phyloP scores from a whole-genome alignment of 2,888 invertebrate genomes.

The Drosophila anomalipes region DNA sequence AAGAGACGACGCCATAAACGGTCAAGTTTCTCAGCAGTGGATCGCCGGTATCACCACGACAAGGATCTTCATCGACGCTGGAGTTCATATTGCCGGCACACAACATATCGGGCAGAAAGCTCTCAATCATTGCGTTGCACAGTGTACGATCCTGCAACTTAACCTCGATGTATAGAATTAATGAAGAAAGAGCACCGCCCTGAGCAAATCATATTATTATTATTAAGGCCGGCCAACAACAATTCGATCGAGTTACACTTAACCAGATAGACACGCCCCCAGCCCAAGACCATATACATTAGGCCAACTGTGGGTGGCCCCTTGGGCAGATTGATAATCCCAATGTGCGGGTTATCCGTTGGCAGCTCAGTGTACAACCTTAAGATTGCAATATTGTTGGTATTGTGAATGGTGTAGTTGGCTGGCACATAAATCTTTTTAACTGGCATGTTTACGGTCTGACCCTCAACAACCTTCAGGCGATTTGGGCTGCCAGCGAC shows the following conservation, averaged over 20 bases:
- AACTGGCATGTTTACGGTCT: slow-evolving; percentile 35
- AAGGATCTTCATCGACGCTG: slow-evolving; percentile 21
- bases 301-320: not conserved
- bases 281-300: slow-evolving; percentile 43
- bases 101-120: slow-evolving; percentile 30
- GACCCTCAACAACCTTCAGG: not conserved
- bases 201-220: slow-evolving; percentile 5
- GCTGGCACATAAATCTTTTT: slow-evolving; percentile 48
- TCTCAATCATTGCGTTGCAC: slow-evolving; percentile 19
- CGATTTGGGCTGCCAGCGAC: slow-evolving; percentile 59
- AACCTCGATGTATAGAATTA: slow-evolving; percentile 28
- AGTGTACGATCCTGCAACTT: not conserved
- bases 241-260: not conserved
- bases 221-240: too few species aligned
- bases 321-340: slow-evolving; percentile 25
- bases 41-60: slow-evolving; percentile 50
- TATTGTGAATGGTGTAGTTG: slow-evolving; percentile 48
- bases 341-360: not conserved
- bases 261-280: slow-evolving; percentile 59
- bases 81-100: slow-evolving; percentile 32
- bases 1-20: slow-evolving; percentile 41
- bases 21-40: slow-evolving; percentile 28
- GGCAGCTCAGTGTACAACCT: slow-evolving; percentile 18
- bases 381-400: slow-evolving; percentile 57
- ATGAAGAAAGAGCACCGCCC: slow-evolving; percentile 40